Conservation (phyloP, 92 coral and sea anemone species). For the Epizoanthus ramosus region DNA sequence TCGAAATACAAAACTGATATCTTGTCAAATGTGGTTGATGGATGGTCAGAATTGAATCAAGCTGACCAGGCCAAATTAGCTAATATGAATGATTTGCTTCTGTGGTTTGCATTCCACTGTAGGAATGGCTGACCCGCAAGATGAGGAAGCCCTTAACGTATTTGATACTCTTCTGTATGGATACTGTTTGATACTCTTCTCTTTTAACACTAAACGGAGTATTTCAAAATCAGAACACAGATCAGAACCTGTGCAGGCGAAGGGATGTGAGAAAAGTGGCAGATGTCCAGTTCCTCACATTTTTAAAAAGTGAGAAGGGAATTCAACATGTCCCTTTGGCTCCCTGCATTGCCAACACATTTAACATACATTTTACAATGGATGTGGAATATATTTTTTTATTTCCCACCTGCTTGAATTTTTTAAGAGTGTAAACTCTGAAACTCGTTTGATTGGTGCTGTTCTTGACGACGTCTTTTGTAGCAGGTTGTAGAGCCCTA, state of each 20-base stretch:
- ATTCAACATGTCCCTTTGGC: slow-evolving; percentile 42
- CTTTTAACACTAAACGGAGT: neutral
- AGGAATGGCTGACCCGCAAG: slow-evolving; percentile 44
- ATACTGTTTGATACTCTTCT: too few species aligned
- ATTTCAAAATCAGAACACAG: slow-evolving; percentile 33
- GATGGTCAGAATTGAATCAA: slow-evolving; percentile 30
- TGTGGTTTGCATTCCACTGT: slow-evolving; percentile 32
- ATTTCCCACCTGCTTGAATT: slow-evolving; percentile 35
- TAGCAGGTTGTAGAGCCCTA: slow-evolving; percentile 53
- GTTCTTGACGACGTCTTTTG: slow-evolving; percentile 51
- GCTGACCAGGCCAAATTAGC: slow-evolving; percentile 20
- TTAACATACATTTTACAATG: slow-evolving; percentile 47
- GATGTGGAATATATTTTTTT: slow-evolving; percentile 30
- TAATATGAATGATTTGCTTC: slow-evolving; percentile 45
- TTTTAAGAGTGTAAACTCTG: slow-evolving; percentile 32
- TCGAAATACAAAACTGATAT: slow-evolving; percentile 28
- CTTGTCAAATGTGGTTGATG: slow-evolving; percentile 42
- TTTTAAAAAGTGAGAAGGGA: slow-evolving; percentile 18
- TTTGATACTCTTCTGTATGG: too few species aligned
- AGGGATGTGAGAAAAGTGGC: slow-evolving; percentile 48
- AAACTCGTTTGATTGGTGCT: slow-evolving; percentile 44
- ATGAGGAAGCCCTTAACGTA: slow-evolving; percentile 46
- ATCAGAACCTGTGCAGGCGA: slow-evolving; percentile 48
- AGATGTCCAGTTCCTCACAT: slow-evolving; percentile 37
- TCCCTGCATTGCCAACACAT: slow-evolving; percentile 38